phyloP scores from a whole-genome alignment of 1,140 invertebrate genomes.

The Maniola jurtina region DNA sequence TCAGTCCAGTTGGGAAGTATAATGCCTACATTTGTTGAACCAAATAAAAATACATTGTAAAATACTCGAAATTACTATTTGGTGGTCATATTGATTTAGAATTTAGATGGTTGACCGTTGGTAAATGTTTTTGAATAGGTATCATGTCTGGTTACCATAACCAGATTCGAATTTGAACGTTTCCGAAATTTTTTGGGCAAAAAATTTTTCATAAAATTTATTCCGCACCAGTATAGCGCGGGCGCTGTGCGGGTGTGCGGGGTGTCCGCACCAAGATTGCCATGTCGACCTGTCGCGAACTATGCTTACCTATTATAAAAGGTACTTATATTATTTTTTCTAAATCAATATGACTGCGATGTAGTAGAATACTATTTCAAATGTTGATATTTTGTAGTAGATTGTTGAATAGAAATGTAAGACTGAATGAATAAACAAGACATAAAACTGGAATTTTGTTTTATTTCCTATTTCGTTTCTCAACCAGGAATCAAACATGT shows the following conservation, averaged over 20 bases:
- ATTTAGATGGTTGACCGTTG: neutral
- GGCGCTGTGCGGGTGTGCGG: too few species aligned
- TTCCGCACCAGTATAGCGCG: too few species aligned
- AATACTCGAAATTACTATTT: neutral
- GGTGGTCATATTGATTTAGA: neutral
- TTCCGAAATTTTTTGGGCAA: too few species aligned
- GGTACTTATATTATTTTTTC: neutral
- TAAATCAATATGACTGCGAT: neutral
- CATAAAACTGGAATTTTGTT: neutral
- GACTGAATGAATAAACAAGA: constrained; percentile 59
- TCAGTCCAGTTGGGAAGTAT: neutral
- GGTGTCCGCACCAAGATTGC: too few species aligned
- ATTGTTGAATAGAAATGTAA: constrained; percentile 66
- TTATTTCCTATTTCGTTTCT: neutral
- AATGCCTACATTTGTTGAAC: neutral
- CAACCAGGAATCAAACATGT: too few species aligned
- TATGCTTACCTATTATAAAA: too few species aligned
- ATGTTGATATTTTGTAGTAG: constrained; percentile 60
- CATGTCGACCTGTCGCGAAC: too few species aligned
- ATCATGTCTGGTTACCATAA: too few species aligned
- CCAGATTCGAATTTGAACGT: too few species aligned
- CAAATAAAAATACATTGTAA: neutral
- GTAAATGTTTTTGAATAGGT: too few species aligned
- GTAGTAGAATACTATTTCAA: constrained; percentile 39
- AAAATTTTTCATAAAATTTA: too few species aligned